Evolutionary conservation across 2,113 vertebrate species (phyloP).

Genomic region (Phalacrocorax brasilianus): DNA sequence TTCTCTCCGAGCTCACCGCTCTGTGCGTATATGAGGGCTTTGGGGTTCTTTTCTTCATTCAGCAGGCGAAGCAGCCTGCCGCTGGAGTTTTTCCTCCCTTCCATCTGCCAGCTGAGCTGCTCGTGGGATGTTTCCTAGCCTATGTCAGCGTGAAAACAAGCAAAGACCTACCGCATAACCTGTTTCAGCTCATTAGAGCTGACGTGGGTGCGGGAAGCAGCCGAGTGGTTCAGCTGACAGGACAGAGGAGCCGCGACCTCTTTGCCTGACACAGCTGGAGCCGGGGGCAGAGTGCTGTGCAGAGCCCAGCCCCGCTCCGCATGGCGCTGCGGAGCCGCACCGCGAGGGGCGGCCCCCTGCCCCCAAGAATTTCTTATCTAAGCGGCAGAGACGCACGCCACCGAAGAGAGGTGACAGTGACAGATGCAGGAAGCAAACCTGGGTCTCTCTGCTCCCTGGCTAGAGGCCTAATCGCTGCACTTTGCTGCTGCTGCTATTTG

Average conservation of each 20-base stretch:
- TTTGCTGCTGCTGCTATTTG: neutral
- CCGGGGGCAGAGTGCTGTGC: neutral
- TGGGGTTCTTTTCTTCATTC: neutral
- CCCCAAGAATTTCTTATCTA: accelerated
- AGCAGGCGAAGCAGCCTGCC: neutral
- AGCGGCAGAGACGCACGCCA: accelerated
- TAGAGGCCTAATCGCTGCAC: neutral
- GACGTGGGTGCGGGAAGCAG: neutral
- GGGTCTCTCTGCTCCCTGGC: constrained; percentile 7
- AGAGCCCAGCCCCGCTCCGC: neutral
- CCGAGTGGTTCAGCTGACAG: neutral
- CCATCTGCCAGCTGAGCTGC: neutral
- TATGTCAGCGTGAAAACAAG: accelerated
- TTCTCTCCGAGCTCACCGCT: neutral
- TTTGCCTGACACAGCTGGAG: neutral
- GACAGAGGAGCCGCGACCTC: neutral
- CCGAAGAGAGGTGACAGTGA: neutral
- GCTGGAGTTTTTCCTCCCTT: neutral
- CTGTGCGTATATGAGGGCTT: accelerated
- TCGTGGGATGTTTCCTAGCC: neutral
- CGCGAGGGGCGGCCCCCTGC: accelerated
- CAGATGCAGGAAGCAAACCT: neutral
- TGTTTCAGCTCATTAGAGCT: neutral
- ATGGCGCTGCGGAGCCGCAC: accelerated
- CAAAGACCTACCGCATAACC: neutral